Evolutionary conservation across 2,113 vertebrate species (phyloP), one percentile per base, ranked within the genome.

Genomic region (Prochilodus magdalenae): DNA sequence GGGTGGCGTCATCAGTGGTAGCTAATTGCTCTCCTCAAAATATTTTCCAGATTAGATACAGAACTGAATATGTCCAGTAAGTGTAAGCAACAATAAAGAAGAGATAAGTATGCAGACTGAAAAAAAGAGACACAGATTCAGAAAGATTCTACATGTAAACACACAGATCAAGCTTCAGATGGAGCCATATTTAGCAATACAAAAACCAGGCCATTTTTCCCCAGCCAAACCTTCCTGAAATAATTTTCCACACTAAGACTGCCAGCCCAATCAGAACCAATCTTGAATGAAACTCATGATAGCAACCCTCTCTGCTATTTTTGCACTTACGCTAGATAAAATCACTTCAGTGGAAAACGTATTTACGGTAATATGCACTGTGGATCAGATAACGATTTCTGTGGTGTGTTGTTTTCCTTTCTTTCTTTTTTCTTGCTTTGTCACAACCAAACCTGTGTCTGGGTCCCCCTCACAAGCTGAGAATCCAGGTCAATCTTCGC

Each of bases 301-400:
- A n/a, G 33, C 6, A 6, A 55, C 51, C 3, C 14, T 15, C 5
- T 22, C 1, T 13, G 22, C 20, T 57, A 57, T 57, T 57, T 57
- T 57, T 57, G 49, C 15, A 1, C 53, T 26, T 26, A 22, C 10
- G 3, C 10, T 47, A 1, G 57, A 75, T 29, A 60, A 57, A 27
- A 22, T 77, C 26, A 11, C 24, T 66, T 53, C 75, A 30, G 30
- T 77, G 75, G 60, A 77, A 77, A 76, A n/a, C n/a, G 20, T 14
- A 55, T 20, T 55, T 4, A 55, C 5, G 15, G 16, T 10, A 20
- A 55, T 55, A 14, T 0, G 1, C 15, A 3, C 51, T 18, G 15
- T 16, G 12, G 15, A n/a, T n/a, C n/a, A n/a, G n/a, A n/a, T n/a
- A n/a, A n/a, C n/a, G n/a, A n/a, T n/a, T n/a, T n/a, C n/a, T 55